phyloP scores from a whole-genome alignment of 2,888 invertebrate genomes.

The Eledone cirrhosa region DNA sequence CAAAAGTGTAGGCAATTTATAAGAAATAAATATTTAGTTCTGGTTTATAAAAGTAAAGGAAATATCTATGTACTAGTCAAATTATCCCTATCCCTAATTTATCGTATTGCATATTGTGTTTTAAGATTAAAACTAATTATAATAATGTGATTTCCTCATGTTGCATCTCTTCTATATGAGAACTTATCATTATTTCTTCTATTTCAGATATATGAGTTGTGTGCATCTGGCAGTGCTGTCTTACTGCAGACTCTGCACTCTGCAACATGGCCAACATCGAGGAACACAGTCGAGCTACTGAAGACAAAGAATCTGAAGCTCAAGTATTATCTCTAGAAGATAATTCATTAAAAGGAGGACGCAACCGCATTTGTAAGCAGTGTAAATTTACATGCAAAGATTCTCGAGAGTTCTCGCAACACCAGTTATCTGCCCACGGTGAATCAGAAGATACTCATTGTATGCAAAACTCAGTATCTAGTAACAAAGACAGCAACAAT shows the following conservation, averaged over 20 bases:
- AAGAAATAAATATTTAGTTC: too few relatives aligned
- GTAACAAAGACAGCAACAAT: neutral
- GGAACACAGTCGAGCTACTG: constrained; percentile 4
- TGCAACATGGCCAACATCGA: constrained; percentile 18
- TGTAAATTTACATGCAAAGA: constrained; percentile 57
- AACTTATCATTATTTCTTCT: neutral
- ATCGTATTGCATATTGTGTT: too few relatives aligned
- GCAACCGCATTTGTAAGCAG: constrained; percentile 54
- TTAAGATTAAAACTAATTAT: too few relatives aligned
- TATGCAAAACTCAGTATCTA: neutral
- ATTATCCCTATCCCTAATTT: too few relatives aligned
- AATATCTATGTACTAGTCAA: neutral
- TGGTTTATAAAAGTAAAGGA: too few relatives aligned
- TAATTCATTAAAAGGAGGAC: constrained; percentile 38
- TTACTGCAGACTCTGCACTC: neutral
- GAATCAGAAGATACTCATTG: constrained; percentile 39
- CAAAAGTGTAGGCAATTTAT: too few relatives aligned
- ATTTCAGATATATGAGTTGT: constrained; percentile 15
- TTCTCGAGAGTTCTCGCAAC: constrained; percentile 53
- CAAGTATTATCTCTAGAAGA: neutral
- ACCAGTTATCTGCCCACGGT: constrained; percentile 52
- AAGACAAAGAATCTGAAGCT: constrained; percentile 8
- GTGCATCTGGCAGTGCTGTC: neutral
- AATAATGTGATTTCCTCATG: too few relatives aligned
- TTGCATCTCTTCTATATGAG: too few relatives aligned